phyloP scores from a whole-genome alignment of 2,113 vertebrate genomes.

The Dipodomys merriami region DNA sequence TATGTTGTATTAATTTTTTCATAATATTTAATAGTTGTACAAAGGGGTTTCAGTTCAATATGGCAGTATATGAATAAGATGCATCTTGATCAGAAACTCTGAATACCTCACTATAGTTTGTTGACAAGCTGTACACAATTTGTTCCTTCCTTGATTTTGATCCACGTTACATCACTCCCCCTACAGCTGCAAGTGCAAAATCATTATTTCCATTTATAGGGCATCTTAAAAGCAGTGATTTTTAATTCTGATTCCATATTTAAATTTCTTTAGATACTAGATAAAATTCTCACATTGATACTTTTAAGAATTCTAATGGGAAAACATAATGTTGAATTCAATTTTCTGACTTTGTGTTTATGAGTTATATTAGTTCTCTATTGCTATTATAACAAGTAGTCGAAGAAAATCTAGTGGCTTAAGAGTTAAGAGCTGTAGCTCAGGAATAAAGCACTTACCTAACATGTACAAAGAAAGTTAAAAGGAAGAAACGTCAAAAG shows the following conservation, averaged over 20 bases:
- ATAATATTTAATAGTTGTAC: no score
- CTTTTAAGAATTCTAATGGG: background rate
- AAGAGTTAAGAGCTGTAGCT: background rate
- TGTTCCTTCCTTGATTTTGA: background rate
- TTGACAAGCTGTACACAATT: background rate
- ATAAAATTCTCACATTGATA: background rate
- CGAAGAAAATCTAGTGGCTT: background rate
- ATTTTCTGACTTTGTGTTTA: background rate
- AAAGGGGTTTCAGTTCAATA: no score
- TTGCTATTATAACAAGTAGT: background rate
- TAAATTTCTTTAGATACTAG: background rate
- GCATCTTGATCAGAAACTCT: background rate
- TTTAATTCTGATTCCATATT: background rate
- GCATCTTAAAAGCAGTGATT: background rate
- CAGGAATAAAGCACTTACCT: background rate
- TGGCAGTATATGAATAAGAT: no score
- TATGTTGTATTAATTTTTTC: no score
- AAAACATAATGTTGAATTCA: background rate
- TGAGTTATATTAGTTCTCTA: background rate
- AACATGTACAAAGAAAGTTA: background rate
- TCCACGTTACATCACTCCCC: background rate
- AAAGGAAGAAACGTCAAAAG: background rate
- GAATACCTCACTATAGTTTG: background rate
- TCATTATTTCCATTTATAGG: background rate
- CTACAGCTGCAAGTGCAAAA: background rate